Evolutionary conservation across 2,888 invertebrate genomes (phyloP), one percentile per base, ranked within the genome.

Genomic region (Eristalis arbustorum): DNA sequence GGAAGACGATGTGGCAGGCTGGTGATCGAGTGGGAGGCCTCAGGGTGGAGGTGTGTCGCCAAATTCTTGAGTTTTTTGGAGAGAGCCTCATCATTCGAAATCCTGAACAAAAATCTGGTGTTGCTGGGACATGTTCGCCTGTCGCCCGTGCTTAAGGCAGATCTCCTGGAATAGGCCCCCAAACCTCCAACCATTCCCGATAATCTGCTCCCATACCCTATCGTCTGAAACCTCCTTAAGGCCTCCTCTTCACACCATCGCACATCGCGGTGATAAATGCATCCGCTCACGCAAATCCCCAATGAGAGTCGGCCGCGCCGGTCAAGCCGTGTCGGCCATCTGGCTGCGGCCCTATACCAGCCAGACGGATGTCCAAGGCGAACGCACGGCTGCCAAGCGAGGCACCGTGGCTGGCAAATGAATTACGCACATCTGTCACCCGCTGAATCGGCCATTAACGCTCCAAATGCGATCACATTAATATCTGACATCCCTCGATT

Each of bases 361-460:
- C 31, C 25, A 23, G 64, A 56, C 31, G 34, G 25, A 18, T 14
- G 28, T 5, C 22, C 72, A 63, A 31, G 59, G 23, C 49, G 42
- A 25, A 14, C 37, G 5, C 14, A 18, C 8, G 31, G 14, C 18
- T 18, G 11, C 25, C 6, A 3, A 23, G 8, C 31, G 31, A 31
- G 8, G 31, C 10, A 31, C 8, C 31, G 31, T 31, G 31, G 59
- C 42, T 37, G 89, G 90, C 89, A 89, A 90, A 91, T 92, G 91
- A 92, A 91, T 92, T 91, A 91, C 91, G 91, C 91, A 91, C 91
- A 92, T 92, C 92, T 92, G 92, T 92, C 92, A 92, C 91, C 91
- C 91, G 91, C 91, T 92, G 92, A 92, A 92, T 92, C 92, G 91
- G 91, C 92, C 92, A 92, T 92, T 92, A 92, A 92, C 91, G 91